Percentiles rank a stretch among this genome's conserved stretches.
phyloP scores from a whole-genome alignment of 2,797 vertebrate genomes.

The Tadarida brasiliensis region DNA sequence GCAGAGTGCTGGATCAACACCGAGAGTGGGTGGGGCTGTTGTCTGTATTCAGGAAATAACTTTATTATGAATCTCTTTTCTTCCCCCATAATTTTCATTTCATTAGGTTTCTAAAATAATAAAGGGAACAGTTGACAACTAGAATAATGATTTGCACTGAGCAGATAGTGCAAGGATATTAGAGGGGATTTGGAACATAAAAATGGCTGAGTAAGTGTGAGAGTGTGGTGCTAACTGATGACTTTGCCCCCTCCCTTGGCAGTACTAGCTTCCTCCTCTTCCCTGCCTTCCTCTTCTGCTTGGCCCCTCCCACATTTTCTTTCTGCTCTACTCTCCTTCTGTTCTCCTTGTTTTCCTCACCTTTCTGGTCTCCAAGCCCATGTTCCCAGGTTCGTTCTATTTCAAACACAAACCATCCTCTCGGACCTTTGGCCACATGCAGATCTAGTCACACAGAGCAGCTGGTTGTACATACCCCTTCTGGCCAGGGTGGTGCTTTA shows the following conservation, averaged over 20 bases:
- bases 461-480: not conserved
- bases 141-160: constrained; percentile 37
- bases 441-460: not conserved
- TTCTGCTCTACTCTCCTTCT: not conserved
- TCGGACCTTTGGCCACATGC: rapidly evolving
- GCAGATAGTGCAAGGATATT: not conserved
- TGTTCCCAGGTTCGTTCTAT: not conserved
- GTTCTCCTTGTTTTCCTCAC: not conserved
- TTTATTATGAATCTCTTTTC: constrained; percentile 1
- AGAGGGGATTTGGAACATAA: not conserved
- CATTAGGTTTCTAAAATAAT: constrained; percentile 19
- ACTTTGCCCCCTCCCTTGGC: not conserved
- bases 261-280: not conserved
- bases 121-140: not conserved
- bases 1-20: not conserved
- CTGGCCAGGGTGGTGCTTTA: not conserved
- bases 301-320: not conserved
- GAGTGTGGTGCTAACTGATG: not conserved
- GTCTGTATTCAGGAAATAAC: not conserved
- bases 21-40: not conserved
- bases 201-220: not conserved
- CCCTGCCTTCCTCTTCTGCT: not conserved
- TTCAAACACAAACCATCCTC: not conserved
- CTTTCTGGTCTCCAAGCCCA: not conserved
- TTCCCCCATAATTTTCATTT: constrained; percentile 28